phyloP scores from a whole-genome alignment of 2,113 vertebrate species.

The Thunnus maccoyii region DNA sequence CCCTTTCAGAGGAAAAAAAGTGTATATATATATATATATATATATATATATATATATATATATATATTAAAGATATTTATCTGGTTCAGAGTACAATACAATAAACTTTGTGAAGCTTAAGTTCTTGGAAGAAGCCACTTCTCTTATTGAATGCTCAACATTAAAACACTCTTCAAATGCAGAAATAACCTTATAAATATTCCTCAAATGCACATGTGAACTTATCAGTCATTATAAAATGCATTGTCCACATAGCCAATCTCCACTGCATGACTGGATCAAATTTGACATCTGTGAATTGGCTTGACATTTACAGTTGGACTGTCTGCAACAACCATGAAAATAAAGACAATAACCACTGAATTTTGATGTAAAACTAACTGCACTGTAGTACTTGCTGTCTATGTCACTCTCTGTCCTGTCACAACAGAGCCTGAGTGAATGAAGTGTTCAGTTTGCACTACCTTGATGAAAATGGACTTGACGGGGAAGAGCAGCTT shows the following conservation, averaged over 20 bases:
- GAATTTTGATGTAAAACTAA: constrained; percentile 34
- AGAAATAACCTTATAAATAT: neutral
- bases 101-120: neutral
- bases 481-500: constrained; percentile 30
- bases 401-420: constrained; percentile 15
- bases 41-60: too few relatives aligned
- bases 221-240: constrained; percentile 10
- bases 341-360: constrained; percentile 32
- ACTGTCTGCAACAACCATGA: constrained; percentile 4
- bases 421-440: constrained; percentile 18
- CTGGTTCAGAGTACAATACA: too few relatives aligned
- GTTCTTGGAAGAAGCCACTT: neutral
- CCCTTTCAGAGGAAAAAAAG: too few relatives aligned
- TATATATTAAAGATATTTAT: neutral
- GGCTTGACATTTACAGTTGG: constrained; percentile 30
- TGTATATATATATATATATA: too few relatives aligned
- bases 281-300: constrained; percentile 31
- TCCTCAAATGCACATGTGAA: neutral
- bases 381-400: neutral
- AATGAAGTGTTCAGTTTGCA: constrained; percentile 20
- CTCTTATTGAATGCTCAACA: neutral
- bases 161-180: neutral
- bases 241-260: constrained; percentile 17
- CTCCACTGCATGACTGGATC: constrained; percentile 11
- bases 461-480: constrained; percentile 37